phyloP scores from a whole-genome alignment of 2,888 invertebrate species.

The Idaea biselata region DNA sequence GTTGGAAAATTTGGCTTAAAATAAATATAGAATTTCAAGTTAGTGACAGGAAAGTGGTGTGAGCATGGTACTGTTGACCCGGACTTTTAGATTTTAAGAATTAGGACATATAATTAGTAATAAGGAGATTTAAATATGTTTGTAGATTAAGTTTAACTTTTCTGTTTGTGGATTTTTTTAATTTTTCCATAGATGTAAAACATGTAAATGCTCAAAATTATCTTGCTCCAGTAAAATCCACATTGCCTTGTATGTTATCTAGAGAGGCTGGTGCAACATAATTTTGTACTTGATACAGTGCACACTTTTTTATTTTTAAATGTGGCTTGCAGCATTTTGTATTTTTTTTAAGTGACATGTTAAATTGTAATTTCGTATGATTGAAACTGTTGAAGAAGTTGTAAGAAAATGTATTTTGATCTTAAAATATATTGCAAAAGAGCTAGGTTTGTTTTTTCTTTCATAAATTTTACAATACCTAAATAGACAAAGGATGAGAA shows the following conservation, averaged over 20 bases:
- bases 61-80: constrained; percentile 66
- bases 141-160: constrained; percentile 73
- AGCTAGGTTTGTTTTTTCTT: constrained; percentile 42
- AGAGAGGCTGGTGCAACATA: constrained; percentile 40
- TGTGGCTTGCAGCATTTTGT: constrained; percentile 65
- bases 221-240: constrained; percentile 34
- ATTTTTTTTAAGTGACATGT: constrained; percentile 62
- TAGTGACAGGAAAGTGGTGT: constrained; percentile 73
- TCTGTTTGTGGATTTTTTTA: constrained; percentile 62
- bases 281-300: constrained; percentile 41
- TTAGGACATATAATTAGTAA: constrained; percentile 53
- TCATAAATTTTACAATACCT: constrained; percentile 22
- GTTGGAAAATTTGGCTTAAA: constrained; percentile 59
- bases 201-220: constrained; percentile 45
- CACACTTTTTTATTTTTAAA: constrained; percentile 30
- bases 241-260: background rate
- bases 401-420: constrained; percentile 78
- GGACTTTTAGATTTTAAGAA: constrained; percentile 71
- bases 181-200: constrained; percentile 55
- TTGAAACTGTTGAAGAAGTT: constrained; percentile 73
- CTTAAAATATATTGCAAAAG: constrained; percentile 75
- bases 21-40: constrained; percentile 61
- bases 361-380: constrained; percentile 73
- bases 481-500: constrained; percentile 5
- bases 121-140: constrained; percentile 76